phyloP scores from a whole-genome alignment of 2,113 vertebrate genomes.

The Megaptera novaeangliae region DNA sequence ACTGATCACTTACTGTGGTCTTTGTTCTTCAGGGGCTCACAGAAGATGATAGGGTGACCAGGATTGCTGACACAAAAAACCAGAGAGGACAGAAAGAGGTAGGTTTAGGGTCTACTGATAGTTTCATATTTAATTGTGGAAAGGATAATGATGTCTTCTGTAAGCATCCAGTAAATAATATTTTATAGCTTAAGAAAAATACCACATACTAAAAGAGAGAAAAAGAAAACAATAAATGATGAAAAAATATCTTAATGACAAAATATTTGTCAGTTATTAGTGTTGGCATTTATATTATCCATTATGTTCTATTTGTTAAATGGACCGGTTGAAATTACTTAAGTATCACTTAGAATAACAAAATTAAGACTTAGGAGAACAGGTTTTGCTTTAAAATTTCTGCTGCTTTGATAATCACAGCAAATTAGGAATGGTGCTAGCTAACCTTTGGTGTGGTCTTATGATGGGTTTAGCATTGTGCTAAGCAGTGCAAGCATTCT shows the following conservation, averaged over 20 bases:
- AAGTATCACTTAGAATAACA: neutral
- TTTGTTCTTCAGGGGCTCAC: neutral
- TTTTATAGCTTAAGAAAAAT: neutral
- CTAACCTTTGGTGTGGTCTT: neutral
- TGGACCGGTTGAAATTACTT: neutral
- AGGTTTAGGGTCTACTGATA: neutral
- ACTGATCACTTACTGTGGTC: neutral
- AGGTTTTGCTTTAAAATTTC: neutral
- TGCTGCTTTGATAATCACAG: neutral
- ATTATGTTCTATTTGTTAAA: neutral
- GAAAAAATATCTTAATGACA: neutral
- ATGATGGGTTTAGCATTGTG: neutral
- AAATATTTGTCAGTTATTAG: neutral
- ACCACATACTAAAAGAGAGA: neutral
- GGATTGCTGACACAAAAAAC: neutral
- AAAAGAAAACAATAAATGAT: neutral
- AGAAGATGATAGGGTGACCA: neutral
- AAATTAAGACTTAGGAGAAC: neutral
- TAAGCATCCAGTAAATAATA: neutral
- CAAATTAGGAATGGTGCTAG: neutral
- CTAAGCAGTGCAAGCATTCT: neutral
- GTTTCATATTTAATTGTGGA: neutral
- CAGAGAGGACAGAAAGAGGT: neutral
- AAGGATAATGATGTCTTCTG: neutral
- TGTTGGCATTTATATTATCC: neutral